Percentiles rank a stretch among this genome's conserved stretches.
These are phyloP conservation scores for Euthynnus affinis DNA, from an alignment of 2,797 vertebrate species.

Conservation along the genomic window DNA sequence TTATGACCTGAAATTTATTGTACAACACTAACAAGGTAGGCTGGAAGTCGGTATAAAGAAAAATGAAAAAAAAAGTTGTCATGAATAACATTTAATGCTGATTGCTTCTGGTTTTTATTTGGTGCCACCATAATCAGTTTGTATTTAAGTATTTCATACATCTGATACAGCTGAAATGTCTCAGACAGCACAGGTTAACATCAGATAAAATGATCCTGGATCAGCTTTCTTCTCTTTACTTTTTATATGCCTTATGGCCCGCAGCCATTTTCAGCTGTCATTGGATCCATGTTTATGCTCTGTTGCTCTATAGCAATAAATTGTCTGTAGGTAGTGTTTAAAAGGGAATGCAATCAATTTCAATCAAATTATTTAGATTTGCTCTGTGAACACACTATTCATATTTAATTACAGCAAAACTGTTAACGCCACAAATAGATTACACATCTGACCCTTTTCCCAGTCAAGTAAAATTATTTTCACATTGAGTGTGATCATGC, in stretches of 20 bases:
- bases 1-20: background rate
- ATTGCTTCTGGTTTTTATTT: too few species aligned
- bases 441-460: constrained; percentile 53
- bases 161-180: background rate
- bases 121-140: background rate
- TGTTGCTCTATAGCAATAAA: background rate
- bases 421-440: constrained; percentile 35
- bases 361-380: background rate
- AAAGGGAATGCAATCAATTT: constrained; percentile 9
- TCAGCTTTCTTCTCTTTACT: background rate
- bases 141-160: too few species aligned
- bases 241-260: background rate
- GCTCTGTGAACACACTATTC: background rate
- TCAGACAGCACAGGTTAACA: background rate
- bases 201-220: constrained; percentile 11
- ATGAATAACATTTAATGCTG: too few species aligned
- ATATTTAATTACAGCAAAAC: constrained; percentile 44
- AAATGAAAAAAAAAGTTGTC: too few species aligned
- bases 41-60: too few species aligned
- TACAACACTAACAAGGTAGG: background rate
- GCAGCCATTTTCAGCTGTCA: background rate
- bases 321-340: background rate
- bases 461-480: constrained; percentile 36
- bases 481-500: constrained; percentile 20
- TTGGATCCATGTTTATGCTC: background rate